Percentiles rank a stretch among this genome's conserved stretches.
Conservation (phyloP, 2,113 vertebrate species). For the Fregetta grallaria region DNA sequence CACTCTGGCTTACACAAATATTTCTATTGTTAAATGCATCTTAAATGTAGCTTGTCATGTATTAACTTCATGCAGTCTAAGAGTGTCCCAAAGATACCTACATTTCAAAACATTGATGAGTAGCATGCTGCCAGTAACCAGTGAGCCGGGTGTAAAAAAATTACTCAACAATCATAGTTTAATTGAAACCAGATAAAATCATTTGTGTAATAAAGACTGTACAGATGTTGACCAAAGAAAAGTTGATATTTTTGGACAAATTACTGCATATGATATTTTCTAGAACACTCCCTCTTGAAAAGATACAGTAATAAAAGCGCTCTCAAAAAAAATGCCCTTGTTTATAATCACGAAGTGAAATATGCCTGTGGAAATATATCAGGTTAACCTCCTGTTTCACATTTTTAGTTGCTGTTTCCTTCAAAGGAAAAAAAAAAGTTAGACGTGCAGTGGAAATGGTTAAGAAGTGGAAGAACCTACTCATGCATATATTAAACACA, state of each 20-base stretch:
- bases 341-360: slow-evolving; percentile 5
- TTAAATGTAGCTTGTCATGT: slow-evolving; percentile 69
- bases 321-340: neutral
- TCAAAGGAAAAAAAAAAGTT: neutral
- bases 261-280: slow-evolving; percentile 9
- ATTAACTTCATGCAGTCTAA: slow-evolving; percentile 52
- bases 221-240: neutral
- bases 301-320: neutral
- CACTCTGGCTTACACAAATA: slow-evolving; percentile 72
- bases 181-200: slow-evolving; percentile 68
- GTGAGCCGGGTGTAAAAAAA: slow-evolving; percentile 59
- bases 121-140: slow-evolving; percentile 8
- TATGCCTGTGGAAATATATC: neutral
- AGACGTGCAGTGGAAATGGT: neutral
- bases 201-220: slow-evolving; percentile 22
- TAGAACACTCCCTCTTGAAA: slow-evolving; percentile 2
- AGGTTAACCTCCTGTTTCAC: neutral
- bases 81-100: slow-evolving; percentile 34
- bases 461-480: neutral
- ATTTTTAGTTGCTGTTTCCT: neutral
- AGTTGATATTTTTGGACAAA: slow-evolving; percentile 2
- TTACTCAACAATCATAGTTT: slow-evolving; percentile 33
- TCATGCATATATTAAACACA: neutral
- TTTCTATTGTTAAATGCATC: slow-evolving; percentile 76
- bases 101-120: slow-evolving; percentile 40